Base-by-base conservation (phyloP, 1,140 invertebrate species). In the Cryptotermes secundus region DNA sequence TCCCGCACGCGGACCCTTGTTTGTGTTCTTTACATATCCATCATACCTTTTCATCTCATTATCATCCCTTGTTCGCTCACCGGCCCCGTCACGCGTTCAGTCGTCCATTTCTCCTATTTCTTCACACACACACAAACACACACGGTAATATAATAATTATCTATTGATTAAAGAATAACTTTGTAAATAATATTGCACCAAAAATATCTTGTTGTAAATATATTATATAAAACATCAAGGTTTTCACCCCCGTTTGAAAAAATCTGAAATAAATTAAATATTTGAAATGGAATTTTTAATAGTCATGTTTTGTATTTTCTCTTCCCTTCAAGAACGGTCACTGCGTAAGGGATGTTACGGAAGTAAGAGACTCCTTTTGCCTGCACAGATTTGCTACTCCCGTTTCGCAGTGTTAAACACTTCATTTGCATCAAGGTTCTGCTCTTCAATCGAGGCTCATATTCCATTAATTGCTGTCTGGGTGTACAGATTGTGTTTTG, bases 201-300 rank as follows among this genome's bases (percentile, higher is more conserved):
- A 83, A 83, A 83, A 79, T 42, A 83, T 83, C 53, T 83, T 79
- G 82, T 83, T 83, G 72, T 83, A 79, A 38, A 83, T 79, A 83
- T 80, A 34, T 42, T 31, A 79, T 65, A 79, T n/a, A 79, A 83
- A 83, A 72, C 53, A 38, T 79, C 7, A 42, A 83, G 83, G 65
- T 83, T 83, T 83, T 79, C 83, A 83, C 83, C 83, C 83, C 83
- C 59, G 83, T 83, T 83, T 83, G 31, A 83, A 83, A 83, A 79
- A 49, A 83, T 79, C 59, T 42, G 42, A 38, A 83, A 65, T 83
- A 83, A 83, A 83, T 83, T 83, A 59, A 83, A 38, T 83, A 83
- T 83, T 83, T 83, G 83, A 83, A 83, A 79, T 83, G 72, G 81
- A 82, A n/a, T 82, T 82, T 81, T 45, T 31, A 72, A 72, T 14